Evolutionary conservation across 2,797 vertebrate species (phyloP).

Genomic region (Limnodromus scolopaceus): DNA sequence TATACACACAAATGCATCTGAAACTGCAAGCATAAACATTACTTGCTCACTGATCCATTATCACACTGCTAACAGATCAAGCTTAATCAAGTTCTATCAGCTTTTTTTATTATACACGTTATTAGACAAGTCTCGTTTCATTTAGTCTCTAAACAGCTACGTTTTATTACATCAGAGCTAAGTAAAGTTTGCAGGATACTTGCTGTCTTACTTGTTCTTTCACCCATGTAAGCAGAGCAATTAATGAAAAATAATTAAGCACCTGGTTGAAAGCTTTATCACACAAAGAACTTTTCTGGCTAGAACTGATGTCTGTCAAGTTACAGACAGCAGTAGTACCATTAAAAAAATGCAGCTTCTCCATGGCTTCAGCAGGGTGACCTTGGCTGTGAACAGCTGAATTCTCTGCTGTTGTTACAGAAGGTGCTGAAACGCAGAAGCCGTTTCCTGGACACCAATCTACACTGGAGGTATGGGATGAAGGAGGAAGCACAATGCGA

Average conservation of each 20-base stretch:
- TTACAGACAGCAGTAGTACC: background rate
- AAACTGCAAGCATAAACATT: constrained; percentile 43
- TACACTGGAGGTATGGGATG: background rate
- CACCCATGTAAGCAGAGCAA: background rate
- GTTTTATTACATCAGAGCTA: constrained; percentile 44
- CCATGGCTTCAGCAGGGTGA: background rate
- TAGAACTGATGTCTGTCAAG: background rate
- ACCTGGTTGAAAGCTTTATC: background rate
- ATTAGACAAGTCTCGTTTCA: constrained; percentile 64
- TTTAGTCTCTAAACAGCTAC: constrained; percentile 49
- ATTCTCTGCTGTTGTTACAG: background rate
- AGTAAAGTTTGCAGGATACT: background rate
- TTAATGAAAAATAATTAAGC: constrained; percentile 31
- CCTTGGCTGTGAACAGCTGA: background rate
- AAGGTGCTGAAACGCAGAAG: background rate
- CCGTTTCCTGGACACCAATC: background rate
- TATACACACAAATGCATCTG: constrained; percentile 52
- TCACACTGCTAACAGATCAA: constrained; percentile 36
- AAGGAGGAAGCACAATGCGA: background rate
- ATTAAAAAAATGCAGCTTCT: background rate
- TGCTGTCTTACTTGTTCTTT: constrained; percentile 8
- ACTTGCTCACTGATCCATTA: constrained; percentile 24
- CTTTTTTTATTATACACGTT: constrained; percentile 60
- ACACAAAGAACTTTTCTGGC: background rate
- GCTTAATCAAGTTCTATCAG: constrained; percentile 51